A percentile compares a stretch with the other conserved stretches of the same genome.
These are phyloP conservation scores for Odontophorus gujanensis DNA, from an alignment of 2,113 vertebrate genomes.

Conservation along the genomic window DNA sequence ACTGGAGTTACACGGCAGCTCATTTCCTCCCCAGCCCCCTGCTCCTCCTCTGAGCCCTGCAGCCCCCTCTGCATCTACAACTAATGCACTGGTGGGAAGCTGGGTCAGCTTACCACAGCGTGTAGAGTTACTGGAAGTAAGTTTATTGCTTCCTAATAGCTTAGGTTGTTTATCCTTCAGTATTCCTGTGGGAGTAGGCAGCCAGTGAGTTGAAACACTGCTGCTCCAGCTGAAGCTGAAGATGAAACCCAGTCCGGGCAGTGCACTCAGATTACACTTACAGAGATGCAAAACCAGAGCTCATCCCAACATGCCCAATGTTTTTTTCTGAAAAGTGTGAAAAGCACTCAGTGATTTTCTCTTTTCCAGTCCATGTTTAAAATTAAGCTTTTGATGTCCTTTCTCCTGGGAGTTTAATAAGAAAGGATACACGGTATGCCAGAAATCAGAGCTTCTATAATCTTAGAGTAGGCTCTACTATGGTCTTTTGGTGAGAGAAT, in stretches of 20 bases:
- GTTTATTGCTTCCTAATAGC: background rate
- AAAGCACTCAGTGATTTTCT: background rate
- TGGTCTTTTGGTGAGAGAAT: background rate
- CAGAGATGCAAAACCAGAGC: background rate
- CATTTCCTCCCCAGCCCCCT: background rate
- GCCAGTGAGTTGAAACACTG: background rate
- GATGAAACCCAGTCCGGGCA: background rate
- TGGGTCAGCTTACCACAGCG: rapidly evolving
- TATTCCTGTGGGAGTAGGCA: background rate
- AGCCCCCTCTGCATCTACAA: background rate
- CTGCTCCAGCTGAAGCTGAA: background rate
- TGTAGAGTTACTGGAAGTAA: background rate
- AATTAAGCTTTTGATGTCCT: background rate
- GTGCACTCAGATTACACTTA: background rate
- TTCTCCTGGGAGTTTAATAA: background rate
- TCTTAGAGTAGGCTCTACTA: background rate
- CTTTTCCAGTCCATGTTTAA: background rate
- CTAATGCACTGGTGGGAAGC: background rate
- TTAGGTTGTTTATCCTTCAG: background rate
- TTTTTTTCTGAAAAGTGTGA: background rate
- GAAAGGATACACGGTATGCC: background rate
- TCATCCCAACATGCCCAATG: background rate
- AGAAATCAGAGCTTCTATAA: background rate
- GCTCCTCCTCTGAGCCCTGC: background rate
- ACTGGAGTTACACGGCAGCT: background rate